These are phyloP conservation scores for Bombyx mandarina DNA, from an alignment of 1,140 invertebrate genomes.

Conservation along the genomic window DNA sequence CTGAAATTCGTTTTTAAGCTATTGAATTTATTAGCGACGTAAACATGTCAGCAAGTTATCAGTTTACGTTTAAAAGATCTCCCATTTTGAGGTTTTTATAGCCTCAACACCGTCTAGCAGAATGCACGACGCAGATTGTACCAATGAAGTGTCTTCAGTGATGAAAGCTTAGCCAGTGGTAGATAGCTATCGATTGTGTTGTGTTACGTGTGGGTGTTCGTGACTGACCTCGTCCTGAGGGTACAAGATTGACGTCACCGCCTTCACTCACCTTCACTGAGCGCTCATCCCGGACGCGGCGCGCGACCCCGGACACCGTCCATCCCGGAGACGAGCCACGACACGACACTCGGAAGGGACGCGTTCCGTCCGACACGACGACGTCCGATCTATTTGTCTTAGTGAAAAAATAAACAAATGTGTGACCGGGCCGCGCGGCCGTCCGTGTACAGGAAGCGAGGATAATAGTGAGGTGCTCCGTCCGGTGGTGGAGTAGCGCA, in stretches of 20 bases:
- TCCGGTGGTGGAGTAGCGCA: slow-evolving; percentile 42
- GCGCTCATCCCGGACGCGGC: slow-evolving; percentile 15
- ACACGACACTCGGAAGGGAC: slow-evolving; percentile 44
- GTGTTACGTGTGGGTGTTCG: too few species aligned
- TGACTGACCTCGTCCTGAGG: too few species aligned
- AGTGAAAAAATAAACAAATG: slow-evolving; percentile 67
- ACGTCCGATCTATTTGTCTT: slow-evolving; percentile 35
- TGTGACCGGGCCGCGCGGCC: slow-evolving; percentile 55
- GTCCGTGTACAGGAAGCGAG: slow-evolving; percentile 61
- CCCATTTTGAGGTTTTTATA: too few species aligned
- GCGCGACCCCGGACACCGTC: slow-evolving; percentile 18
- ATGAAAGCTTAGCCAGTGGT: too few species aligned
- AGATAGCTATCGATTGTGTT: too few species aligned
- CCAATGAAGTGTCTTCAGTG: too few species aligned
- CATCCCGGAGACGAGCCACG: slow-evolving; percentile 39
- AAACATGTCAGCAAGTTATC: too few species aligned
- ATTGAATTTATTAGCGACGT: too few species aligned
- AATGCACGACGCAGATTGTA: too few species aligned
- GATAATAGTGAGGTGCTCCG: slow-evolving; percentile 60
- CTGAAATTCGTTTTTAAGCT: too few species aligned
- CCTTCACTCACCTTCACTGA: slow-evolving; percentile 32
- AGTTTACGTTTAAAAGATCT: too few species aligned
- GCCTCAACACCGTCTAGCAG: too few species aligned
- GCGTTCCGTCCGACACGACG: slow-evolving; percentile 11
- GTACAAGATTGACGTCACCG: neutral